Evolutionary conservation across 2,797 vertebrate species (phyloP).

Genomic region (Scolopax bukidnonensis): DNA sequence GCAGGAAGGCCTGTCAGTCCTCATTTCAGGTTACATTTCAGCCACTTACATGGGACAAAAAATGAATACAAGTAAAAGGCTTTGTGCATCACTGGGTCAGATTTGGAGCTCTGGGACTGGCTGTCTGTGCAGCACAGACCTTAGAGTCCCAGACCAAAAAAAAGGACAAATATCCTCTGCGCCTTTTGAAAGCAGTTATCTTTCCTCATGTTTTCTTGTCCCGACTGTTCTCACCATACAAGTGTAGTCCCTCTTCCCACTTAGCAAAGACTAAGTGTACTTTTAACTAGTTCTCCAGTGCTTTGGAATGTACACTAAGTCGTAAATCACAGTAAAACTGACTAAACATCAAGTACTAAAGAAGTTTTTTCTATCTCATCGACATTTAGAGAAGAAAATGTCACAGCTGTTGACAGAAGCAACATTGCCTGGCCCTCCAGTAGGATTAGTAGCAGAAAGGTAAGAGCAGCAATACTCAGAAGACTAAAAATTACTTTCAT

Average conservation of each 20-base stretch:
- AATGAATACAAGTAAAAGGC: neutral
- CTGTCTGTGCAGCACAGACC: neutral
- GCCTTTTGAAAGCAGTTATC: neutral
- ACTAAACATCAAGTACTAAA: neutral
- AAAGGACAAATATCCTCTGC: neutral
- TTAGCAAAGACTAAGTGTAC: neutral
- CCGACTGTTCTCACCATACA: neutral
- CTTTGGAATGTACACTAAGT: neutral
- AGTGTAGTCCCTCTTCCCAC: neutral
- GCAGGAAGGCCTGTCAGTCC: constrained; percentile 68
- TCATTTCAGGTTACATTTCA: constrained; percentile 72
- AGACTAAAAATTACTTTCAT: constrained; percentile 1
- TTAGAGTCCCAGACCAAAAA: neutral
- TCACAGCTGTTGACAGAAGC: neutral
- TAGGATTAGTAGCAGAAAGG: neutral
- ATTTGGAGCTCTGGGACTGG: neutral
- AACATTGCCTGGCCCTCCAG: neutral
- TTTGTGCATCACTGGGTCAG: neutral
- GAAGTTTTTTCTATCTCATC: neutral
- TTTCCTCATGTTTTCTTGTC: neutral
- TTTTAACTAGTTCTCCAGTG: neutral
- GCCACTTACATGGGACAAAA: constrained; percentile 34
- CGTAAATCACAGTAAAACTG: neutral
- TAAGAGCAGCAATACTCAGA: neutral
- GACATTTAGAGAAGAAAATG: constrained; percentile 27